Conservation (phyloP, 2,888 invertebrate genomes). For the Nomada ferruginata region DNA sequence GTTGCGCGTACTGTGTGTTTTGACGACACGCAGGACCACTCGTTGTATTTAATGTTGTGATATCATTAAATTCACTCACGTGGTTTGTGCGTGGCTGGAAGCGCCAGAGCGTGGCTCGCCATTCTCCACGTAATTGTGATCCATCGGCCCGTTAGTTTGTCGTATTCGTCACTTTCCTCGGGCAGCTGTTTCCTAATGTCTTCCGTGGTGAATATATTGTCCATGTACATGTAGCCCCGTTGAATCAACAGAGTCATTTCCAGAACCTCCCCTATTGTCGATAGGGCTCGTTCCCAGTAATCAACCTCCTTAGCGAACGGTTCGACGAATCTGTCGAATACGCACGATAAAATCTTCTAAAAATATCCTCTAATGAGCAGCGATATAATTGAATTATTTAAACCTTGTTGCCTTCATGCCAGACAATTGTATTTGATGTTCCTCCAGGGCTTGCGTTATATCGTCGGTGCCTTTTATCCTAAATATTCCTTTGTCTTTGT, state of each 20-base stretch:
- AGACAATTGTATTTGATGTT: constrained; percentile 92
- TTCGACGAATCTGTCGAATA: constrained; percentile 89
- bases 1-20: constrained; percentile 18
- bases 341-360: too few species aligned
- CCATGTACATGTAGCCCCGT: constrained; percentile 93
- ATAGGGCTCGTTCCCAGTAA: constrained; percentile 93
- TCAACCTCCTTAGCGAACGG: constrained; percentile 94
- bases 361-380: too few species aligned
- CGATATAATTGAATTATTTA: neutral
- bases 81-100: constrained; percentile 78
- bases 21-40: neutral
- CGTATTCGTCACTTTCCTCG: constrained; percentile 90
- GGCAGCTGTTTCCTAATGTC: constrained; percentile 95
- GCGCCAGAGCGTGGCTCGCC: constrained; percentile 67
- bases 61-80: constrained; percentile 80
- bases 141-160: constrained; percentile 87
- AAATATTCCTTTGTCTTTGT: constrained; percentile 88
- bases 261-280: constrained; percentile 92
- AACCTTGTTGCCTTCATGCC: constrained; percentile 93
- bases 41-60: neutral
- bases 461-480: constrained; percentile 92
- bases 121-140: constrained; percentile 75
- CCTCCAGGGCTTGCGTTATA: constrained; percentile 91
- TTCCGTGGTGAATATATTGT: constrained; percentile 95
- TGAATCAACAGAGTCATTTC: constrained; percentile 93